Conservation (phyloP, 2,888 invertebrate genomes). For the Polydesmus complanatus region DNA sequence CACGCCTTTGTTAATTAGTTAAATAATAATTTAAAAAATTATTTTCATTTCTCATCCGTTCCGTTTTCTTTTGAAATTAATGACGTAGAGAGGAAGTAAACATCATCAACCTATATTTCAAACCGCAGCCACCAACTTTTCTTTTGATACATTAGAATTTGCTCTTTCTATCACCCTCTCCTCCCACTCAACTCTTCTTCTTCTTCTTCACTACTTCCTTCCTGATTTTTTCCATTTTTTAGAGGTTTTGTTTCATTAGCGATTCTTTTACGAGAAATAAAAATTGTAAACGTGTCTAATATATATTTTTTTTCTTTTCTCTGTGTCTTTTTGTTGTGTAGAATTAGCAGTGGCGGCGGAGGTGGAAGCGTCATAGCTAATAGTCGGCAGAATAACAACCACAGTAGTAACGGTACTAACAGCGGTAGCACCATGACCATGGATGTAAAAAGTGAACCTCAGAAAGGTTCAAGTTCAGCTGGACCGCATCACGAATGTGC, state of each 20-base stretch:
- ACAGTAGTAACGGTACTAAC: neutral
- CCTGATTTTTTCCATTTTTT: too few species aligned
- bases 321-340: neutral
- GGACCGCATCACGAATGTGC: constrained; percentile 51
- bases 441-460: constrained; percentile 18
- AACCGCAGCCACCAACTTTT: neutral
- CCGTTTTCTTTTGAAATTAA: neutral
- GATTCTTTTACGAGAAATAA: too few species aligned
- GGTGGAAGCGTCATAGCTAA: too few species aligned
- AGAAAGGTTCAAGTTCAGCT: constrained; percentile 15
- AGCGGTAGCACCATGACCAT: constrained; percentile 17
- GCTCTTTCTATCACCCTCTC: too few species aligned
- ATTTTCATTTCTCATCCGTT: too few species aligned
- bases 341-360: neutral
- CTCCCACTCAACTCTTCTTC: too few species aligned
- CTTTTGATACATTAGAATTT: too few species aligned
- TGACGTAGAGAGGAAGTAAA: neutral
- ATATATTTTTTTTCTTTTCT: neutral
- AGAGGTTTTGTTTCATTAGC: too few species aligned
- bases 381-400: too few species aligned
- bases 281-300: neutral
- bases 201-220: too few species aligned
- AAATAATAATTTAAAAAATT: neutral
- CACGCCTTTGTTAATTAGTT: neutral
- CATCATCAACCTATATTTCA: neutral